A percentile compares a stretch with the other conserved stretches of the same genome.
phyloP scores from a whole-genome alignment of 2,113 vertebrate genomes.

The Brachypteracias leptosomus region DNA sequence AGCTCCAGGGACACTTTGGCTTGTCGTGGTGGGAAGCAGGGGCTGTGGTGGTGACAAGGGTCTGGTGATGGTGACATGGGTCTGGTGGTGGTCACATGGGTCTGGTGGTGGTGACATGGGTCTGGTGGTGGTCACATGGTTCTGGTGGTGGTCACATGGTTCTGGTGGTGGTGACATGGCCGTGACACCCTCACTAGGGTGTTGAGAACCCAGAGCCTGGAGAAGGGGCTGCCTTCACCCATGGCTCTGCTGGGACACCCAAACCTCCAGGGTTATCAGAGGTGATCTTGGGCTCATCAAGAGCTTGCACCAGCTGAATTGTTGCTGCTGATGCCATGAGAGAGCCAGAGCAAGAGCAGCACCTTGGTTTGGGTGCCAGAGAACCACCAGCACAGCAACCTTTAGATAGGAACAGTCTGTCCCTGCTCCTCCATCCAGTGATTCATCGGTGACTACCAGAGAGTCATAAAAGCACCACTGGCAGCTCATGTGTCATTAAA shows the following conservation, averaged over 20 bases:
- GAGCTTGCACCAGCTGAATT: background rate
- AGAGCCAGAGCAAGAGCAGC: background rate
- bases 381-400: background rate
- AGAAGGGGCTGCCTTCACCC: background rate
- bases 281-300: background rate
- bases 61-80: no score
- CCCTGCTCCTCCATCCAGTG: background rate
- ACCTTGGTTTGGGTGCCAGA: background rate
- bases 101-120: no score
- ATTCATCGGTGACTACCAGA: background rate
- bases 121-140: no score
- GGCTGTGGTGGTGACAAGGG: background rate
- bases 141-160: no score
- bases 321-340: accelerated
- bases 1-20: background rate
- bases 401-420: background rate
- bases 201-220: accelerated
- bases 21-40: accelerated
- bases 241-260: background rate
- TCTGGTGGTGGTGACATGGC: background rate
- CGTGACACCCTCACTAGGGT: accelerated
- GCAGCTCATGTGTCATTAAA: slow-evolving; percentile 13
- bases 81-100: no score
- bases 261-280: background rate
- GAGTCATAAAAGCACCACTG: slow-evolving; percentile 19